Conservation (phyloP, 2,113 vertebrate genomes). For the Lichenostomus cassidix region DNA sequence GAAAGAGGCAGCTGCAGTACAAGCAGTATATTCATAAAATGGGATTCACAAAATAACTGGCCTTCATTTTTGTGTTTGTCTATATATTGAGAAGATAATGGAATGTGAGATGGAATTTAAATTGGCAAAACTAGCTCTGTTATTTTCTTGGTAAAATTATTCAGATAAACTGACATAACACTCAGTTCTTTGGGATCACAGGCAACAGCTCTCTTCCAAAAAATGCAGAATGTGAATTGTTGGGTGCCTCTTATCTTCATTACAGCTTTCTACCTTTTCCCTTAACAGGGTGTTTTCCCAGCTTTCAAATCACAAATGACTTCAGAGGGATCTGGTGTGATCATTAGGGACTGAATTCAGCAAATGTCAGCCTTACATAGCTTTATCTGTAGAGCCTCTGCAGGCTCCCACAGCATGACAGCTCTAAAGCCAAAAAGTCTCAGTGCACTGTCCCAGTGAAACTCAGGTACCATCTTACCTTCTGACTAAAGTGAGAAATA, state of each 20-base stretch:
- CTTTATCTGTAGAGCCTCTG: background rate
- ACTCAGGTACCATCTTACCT: background rate
- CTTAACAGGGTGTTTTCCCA: background rate
- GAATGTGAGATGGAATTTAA: slow-evolving; percentile 20
- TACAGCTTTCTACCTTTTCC: background rate
- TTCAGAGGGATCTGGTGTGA: slow-evolving; percentile 21
- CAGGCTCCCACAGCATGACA: background rate
- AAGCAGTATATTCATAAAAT: background rate
- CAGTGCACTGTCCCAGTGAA: background rate
- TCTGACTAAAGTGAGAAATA: background rate
- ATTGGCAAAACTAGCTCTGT: background rate
- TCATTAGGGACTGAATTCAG: slow-evolving; percentile 38
- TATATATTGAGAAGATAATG: background rate
- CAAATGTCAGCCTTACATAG: slow-evolving; percentile 13
- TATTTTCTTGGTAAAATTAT: slow-evolving; percentile 32
- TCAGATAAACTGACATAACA: background rate
- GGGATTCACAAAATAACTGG: background rate
- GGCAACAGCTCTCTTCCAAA: background rate
- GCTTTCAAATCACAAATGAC: slow-evolving; percentile 16
- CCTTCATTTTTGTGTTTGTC: slow-evolving; percentile 8
- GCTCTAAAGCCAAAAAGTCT: background rate
- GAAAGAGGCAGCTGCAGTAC: background rate
- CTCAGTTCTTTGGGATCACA: background rate
- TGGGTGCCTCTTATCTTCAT: background rate
- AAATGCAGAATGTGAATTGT: background rate